Evolutionary conservation across 2,113 vertebrate species (phyloP), one percentile per base, ranked within the genome.

Genomic region (Cynoglossus semilaevis): DNA sequence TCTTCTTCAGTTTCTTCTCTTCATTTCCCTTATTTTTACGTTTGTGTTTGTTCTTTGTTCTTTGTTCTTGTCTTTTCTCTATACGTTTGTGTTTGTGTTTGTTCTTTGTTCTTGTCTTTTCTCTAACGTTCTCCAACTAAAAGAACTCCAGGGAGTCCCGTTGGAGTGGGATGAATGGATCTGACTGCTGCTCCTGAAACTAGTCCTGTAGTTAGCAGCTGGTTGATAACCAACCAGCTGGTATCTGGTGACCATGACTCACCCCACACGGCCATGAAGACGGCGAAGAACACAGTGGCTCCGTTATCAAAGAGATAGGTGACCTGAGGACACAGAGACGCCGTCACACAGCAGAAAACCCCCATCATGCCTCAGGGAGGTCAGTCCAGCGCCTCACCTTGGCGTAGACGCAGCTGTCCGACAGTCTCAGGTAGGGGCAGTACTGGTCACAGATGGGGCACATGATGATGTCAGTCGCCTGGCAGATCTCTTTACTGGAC

Each of bases 221-320:
- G 29, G 15, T 11, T 16, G 14, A 43, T n/a, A 29, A 9, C 12
- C 9, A n/a, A 35, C 5, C 19, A 46, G 10, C 15, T 46, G 16
- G 44, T 9, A 34, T 5, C 1, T 49, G 10, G 18, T 49, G 11
- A n/a, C 29, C n/a, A 48, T 1, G 5, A 91, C 96, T 95, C 88
- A 98, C 96, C 96, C 96, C 96, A 98, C 17, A 98, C 95, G 2
- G 96, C 96, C 96, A 98, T 98, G 88, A 98, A 98, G 51, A 98
- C 95, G 57, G 96, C 96, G 76, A 98, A 98, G 86, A 98, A 98
- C 62, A 98, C 96, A 2, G 96, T 98, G 0, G 93, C 96, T 76
- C 93, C 94, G 1, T 98, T 98, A 84, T 98, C 96, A 86, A 98
- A 98, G 55, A 98, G 92, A 81, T 98, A 94, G 1, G 95, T 95